Percentiles rank a stretch among this genome's conserved stretches.
Evolutionary conservation across 2,888 invertebrate species (phyloP).

Genomic region (Proisotoma minuta): DNA sequence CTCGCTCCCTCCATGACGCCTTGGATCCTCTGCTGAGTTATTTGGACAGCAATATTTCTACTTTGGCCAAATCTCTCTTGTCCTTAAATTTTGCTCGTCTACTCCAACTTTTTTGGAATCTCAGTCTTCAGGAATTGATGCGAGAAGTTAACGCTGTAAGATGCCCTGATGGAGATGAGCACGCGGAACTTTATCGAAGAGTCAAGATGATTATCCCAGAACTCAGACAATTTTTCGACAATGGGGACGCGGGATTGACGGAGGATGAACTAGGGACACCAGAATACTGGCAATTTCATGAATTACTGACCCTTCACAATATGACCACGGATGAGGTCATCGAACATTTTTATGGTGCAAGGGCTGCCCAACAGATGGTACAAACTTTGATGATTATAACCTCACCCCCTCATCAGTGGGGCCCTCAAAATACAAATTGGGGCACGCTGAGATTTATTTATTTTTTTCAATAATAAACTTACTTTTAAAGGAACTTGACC

Average conservation of each 20-base stretch:
- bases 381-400: too few species aligned
- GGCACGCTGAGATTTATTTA: background rate
- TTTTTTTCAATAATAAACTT: too few species aligned
- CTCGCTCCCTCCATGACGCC: conserved; percentile 14
- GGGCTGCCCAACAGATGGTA: conserved; percentile 34
- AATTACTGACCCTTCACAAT: conserved; percentile 23
- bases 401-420: background rate
- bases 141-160: conserved; percentile 5
- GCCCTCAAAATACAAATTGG: background rate
- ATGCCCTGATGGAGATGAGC: conserved; percentile 11
- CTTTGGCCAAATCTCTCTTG: conserved; percentile 30
- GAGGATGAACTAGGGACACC: conserved; percentile 28
- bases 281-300: conserved; percentile 17
- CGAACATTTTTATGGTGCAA: conserved; percentile 26
- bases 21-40: conserved; percentile 34
- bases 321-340: conserved; percentile 32
- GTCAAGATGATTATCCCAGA: conserved; percentile 19
- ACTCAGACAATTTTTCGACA: conserved; percentile 34
- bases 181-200: too few species aligned
- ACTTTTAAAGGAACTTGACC: too few species aligned
- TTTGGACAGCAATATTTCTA: conserved; percentile 36
- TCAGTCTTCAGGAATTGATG: conserved; percentile 28
- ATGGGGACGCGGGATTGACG: conserved; percentile 34
- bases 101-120: conserved; percentile 40
- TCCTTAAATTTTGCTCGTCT: conserved; percentile 37